These are phyloP conservation scores for Grammomys dolichurus DNA, from an alignment of 2,113 vertebrate genomes.

Conservation along the genomic window DNA sequence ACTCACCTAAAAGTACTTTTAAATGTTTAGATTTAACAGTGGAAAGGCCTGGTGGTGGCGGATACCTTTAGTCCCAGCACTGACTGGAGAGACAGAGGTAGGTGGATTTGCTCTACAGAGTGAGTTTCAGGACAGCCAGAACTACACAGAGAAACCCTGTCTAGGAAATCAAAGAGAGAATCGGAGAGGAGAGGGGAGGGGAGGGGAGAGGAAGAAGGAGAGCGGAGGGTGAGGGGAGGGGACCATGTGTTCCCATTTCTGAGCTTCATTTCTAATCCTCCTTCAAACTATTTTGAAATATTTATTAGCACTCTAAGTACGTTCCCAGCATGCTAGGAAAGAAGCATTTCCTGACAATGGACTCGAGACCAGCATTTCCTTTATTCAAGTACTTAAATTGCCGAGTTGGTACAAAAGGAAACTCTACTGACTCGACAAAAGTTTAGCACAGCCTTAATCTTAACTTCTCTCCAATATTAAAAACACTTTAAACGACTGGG, in stretches of 20 bases:
- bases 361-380: not conserved
- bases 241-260: not conserved
- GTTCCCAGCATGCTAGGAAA: not conserved
- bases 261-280: not conserved
- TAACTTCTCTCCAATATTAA: not conserved
- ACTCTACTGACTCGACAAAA: not conserved
- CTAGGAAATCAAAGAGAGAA: not conserved
- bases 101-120: not conserved
- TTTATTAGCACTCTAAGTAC: not conserved
- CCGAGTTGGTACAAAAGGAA: constrained; percentile 1
- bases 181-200: not conserved
- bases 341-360: not conserved
- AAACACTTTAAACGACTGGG: not conserved
- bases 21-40: not conserved
- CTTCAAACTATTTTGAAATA: not conserved
- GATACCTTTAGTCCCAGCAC: not conserved
- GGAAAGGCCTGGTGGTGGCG: not conserved
- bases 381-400: not conserved
- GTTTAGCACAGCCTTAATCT: not conserved
- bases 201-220: not conserved
- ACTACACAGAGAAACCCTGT: not conserved
- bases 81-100: not conserved
- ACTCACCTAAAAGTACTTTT: not conserved
- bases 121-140: not conserved
- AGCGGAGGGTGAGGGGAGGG: not conserved